Conservation (phyloP, 2,113 vertebrate species). For the Megaleporinus macrocephalus region DNA sequence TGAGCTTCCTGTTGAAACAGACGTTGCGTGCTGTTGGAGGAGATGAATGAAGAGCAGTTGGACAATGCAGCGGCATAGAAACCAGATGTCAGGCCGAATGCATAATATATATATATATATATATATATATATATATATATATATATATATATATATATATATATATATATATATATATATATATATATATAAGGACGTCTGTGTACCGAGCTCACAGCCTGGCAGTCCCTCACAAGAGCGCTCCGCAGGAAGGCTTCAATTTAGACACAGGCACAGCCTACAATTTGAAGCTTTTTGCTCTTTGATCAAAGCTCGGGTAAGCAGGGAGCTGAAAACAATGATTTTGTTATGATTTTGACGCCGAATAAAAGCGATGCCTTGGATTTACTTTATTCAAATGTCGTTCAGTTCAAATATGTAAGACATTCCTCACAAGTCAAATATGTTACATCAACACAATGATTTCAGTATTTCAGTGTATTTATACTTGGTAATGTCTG, state of each 20-base stretch:
- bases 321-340: neutral
- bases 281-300: neutral
- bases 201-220: neutral
- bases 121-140: neutral
- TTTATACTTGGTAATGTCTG: no score
- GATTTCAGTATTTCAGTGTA: no score
- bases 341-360: neutral
- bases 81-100: neutral
- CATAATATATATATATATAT: neutral
- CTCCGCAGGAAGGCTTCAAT: neutral
- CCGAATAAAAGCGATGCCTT: neutral
- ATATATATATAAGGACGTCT: neutral
- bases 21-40: neutral
- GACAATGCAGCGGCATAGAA: neutral
- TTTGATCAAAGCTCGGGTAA: neutral
- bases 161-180: neutral
- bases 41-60: neutral
- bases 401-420: neutral
- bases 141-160: neutral
- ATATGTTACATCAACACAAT: no score
- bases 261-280: neutral
- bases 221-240: neutral
- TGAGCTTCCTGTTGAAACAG: neutral
- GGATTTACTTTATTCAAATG: neutral
- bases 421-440: neutral